These are phyloP conservation scores for Pyrocephalus nanus DNA, from an alignment of 2,797 vertebrate genomes.

Conservation along the genomic window DNA sequence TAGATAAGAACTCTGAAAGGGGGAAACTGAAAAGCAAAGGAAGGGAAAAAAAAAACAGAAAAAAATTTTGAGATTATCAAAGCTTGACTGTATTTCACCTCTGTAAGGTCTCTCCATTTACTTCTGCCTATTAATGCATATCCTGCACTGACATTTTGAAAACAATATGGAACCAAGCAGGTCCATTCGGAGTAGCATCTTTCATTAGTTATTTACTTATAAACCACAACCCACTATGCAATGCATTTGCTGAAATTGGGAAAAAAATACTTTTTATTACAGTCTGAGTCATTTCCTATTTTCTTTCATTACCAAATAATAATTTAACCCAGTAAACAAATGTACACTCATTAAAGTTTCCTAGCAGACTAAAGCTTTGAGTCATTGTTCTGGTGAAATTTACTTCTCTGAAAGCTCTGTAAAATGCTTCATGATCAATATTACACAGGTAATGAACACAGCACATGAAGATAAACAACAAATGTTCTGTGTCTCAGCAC, in stretches of 20 bases:
- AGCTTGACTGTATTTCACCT: background rate
- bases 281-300: constrained; percentile 54
- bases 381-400: constrained; percentile 22
- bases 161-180: background rate
- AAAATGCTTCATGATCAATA: background rate
- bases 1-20: background rate
- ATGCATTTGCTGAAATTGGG: background rate
- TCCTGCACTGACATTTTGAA: background rate
- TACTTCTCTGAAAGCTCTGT: constrained; percentile 1
- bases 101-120: background rate
- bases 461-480: background rate
- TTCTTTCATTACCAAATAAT: constrained; percentile 28
- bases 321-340: constrained; percentile 47
- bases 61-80: background rate
- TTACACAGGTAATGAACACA: background rate
- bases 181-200: background rate
- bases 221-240: constrained; percentile 6
- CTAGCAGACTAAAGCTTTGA: constrained; percentile 22
- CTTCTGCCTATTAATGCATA: background rate
- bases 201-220: constrained; percentile 40
- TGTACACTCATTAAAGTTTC: constrained; percentile 8
- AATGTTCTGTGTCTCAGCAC: background rate
- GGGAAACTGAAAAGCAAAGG: background rate
- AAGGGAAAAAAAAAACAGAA: background rate
- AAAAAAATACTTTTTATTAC: background rate